Evolutionary conservation across 1,140 invertebrate species (phyloP).

Genomic region (Acromyrmex heyeri): DNA sequence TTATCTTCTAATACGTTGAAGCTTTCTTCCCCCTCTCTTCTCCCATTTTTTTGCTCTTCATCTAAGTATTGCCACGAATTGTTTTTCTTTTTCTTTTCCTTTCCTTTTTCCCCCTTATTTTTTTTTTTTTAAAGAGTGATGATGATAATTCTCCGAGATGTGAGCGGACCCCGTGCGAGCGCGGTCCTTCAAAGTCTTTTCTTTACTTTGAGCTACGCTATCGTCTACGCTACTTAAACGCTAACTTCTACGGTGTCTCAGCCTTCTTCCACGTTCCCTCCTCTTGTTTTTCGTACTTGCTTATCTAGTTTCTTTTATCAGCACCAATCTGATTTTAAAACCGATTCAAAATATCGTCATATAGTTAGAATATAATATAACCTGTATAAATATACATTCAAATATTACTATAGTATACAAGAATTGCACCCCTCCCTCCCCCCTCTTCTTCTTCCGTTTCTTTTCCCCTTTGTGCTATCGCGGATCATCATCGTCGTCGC

Average conservation of each 20-base stretch:
- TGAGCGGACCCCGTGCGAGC: constrained; percentile 59
- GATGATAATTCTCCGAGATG: constrained; percentile 69
- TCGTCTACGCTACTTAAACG: constrained; percentile 82
- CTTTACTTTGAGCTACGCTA: constrained; percentile 82
- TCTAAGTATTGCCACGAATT: constrained; percentile 86
- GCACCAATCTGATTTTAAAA: constrained; percentile 86
- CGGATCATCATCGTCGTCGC: constrained; percentile 50
- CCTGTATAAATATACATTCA: constrained; percentile 86
- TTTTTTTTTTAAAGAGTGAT: constrained; percentile 66
- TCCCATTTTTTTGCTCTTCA: constrained; percentile 61
- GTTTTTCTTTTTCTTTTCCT: constrained; percentile 48
- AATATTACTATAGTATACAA: constrained; percentile 87
- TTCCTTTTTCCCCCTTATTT: neutral
- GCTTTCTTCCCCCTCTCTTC: constrained; percentile 60
- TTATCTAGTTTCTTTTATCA: constrained; percentile 83
- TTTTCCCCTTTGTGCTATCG: neutral
- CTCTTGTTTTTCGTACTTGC: constrained; percentile 74
- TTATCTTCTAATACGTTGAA: constrained; percentile 85
- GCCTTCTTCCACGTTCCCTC: constrained; percentile 86
- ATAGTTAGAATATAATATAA: constrained; percentile 84
- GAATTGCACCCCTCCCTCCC: constrained; percentile 78
- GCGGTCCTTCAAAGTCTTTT: constrained; percentile 69
- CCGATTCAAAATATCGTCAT: constrained; percentile 86
- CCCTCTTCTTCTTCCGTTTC: constrained; percentile 33
- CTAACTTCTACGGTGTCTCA: constrained; percentile 85